Evolutionary conservation across 2,888 invertebrate species (phyloP), one percentile per base, ranked within the genome.

Genomic region (Nymphalis c-album): DNA sequence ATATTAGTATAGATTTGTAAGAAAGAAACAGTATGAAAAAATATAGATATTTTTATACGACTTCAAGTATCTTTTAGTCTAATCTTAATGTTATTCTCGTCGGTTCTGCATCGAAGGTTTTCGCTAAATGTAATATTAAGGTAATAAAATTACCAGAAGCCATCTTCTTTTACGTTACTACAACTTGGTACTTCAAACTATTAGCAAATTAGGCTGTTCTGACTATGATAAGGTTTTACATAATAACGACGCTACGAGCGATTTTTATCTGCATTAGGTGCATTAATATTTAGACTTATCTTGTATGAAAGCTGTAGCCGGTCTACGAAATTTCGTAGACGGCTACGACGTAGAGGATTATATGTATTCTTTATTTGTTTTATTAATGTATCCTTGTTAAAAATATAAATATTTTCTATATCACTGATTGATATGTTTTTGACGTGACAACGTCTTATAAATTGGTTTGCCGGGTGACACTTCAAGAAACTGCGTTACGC

Each of bases 251-350:
- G 13, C 20, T 57, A 26, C 40, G 53, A 26, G 20, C 46, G 53
- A 60, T 40, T 66, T 61, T 17, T 66, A 65, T 65, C 35, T 31
- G 47, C n/a, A 18, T 17, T 13, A 40, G 13, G 40, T 46, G 35
- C 51, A n/a, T 55, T 55, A 55, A 55, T 31, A 55, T 55, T 65
- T 55, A 47, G 7, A n/a, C 47, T 46, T 26, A 17, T 40, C 26
- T 40, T 63, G 18, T 17, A 63, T 53, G n/a, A 22, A 18, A 20
- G 22, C n/a, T 8, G 46, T 55, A 46, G 58, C 10, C 18, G 76
- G 76, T 77, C 81, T 83, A 82, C 79, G 77, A 77, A 76, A 78
- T 71, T 77, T 77, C 78, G 84, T 80, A 82, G 82, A 61, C 22
- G 16, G 40, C 64, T 70, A 70, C 70, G 63, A 3, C 50, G 61